A percentile compares a stretch with the other conserved stretches of the same genome.
Evolutionary conservation across 2,888 invertebrate genomes (phyloP).

Genomic region (Uloborus plumipes): DNA sequence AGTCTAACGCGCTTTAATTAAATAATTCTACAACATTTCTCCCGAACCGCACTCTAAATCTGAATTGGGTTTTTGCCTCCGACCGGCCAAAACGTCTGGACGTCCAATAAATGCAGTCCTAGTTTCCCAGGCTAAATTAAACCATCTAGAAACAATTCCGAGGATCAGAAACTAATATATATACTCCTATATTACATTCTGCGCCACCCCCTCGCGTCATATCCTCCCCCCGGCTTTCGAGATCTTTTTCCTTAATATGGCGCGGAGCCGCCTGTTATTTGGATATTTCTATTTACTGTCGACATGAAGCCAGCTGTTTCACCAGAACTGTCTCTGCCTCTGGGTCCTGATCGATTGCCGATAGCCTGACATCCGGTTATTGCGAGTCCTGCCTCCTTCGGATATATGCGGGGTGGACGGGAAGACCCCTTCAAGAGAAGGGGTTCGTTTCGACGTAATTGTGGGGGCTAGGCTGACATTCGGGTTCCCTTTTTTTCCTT

Average conservation of each 20-base stretch:
- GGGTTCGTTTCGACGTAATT: too few species aligned
- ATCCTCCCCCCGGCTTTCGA: constrained; percentile 20
- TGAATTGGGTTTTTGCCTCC: constrained; percentile 54
- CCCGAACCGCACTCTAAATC: constrained; percentile 50
- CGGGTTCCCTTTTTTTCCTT: too few species aligned
- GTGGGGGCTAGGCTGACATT: too few species aligned
- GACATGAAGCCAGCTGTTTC: constrained; percentile 58
- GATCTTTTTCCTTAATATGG: constrained; percentile 60
- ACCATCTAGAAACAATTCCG: constrained; percentile 60
- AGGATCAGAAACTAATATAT: constrained; percentile 59
- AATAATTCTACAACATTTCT: constrained; percentile 39
- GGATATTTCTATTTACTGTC: constrained; percentile 62
- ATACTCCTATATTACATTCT: constrained; percentile 61
- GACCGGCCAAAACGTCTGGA: constrained; percentile 1
- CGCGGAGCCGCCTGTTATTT: constrained; percentile 50
- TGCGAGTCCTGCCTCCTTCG: constrained; percentile 36
- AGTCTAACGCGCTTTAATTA: constrained; percentile 43
- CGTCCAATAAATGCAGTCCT: constrained; percentile 57
- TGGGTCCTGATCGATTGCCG: constrained; percentile 50
- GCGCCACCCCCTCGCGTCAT: constrained; percentile 18
- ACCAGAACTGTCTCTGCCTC: constrained; percentile 13
- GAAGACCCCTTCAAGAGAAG: too few species aligned
- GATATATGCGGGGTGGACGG: neutral
- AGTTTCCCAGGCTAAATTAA: constrained; percentile 56
- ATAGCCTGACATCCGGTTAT: constrained; percentile 61